Evolutionary conservation across 1,140 invertebrate genomes (phyloP).

Genomic region (Bombus picipes): DNA sequence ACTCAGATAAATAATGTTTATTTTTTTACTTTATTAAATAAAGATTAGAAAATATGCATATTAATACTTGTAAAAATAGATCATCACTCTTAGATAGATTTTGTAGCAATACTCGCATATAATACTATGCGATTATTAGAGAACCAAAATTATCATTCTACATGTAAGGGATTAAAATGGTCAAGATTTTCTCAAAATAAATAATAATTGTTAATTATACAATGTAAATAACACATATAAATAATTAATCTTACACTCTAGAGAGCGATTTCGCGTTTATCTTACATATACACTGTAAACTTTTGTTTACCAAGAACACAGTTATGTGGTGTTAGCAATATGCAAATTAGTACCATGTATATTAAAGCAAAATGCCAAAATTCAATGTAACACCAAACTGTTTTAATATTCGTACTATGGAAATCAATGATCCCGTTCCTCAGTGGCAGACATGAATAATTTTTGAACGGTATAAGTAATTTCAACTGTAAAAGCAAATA

Average conservation of each 20-base stretch:
- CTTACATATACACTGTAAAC: constrained; percentile 7
- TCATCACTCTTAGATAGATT: not conserved
- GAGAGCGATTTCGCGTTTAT: constrained; percentile 18
- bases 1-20: not conserved
- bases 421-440: constrained; percentile 54
- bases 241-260: not conserved
- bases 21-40: constrained; percentile 1
- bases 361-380: not conserved
- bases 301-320: constrained; percentile 32
- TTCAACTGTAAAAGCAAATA: constrained; percentile 55
- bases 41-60: not conserved
- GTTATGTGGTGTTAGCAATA: constrained; percentile 2
- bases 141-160: not conserved
- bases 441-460: constrained; percentile 62
- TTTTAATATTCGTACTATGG: not conserved
- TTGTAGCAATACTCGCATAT: not conserved
- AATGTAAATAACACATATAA: not conserved
- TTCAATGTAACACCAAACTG: not conserved
- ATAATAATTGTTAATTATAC: not conserved
- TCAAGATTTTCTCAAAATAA: constrained; percentile 1
- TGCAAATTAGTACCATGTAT: not conserved
- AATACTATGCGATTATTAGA: not conserved
- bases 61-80: constrained; percentile 16
- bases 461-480: constrained; percentile 57
- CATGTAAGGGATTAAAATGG: not conserved